These are phyloP conservation scores for Steinernema khuongi DNA, from an alignment of 1,140 invertebrate genomes.

Conservation along the genomic window DNA sequence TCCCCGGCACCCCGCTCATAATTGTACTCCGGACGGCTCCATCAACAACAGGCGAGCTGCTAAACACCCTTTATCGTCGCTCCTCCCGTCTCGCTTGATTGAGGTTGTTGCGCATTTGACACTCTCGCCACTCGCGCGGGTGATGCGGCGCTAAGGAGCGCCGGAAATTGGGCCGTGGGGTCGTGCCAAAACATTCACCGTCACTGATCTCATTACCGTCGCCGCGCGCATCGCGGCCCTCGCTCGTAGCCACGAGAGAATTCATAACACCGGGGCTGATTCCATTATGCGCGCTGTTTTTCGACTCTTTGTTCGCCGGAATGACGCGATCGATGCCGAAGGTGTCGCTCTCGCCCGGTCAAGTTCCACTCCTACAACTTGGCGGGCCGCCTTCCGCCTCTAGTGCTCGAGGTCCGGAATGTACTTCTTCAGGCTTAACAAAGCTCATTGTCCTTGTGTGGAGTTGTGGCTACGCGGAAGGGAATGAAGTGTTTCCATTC, in stretches of 20 bases:
- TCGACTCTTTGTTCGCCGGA: neutral
- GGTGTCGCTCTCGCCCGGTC: neutral
- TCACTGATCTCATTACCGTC: slow-evolving; percentile 7
- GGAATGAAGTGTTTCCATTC: too few relatives aligned
- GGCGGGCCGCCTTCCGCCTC: too few relatives aligned
- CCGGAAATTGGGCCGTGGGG: neutral
- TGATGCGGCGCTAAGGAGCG: neutral
- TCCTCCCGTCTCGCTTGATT: slow-evolving; percentile 7
- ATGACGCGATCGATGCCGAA: neutral
- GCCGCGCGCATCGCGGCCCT: neutral
- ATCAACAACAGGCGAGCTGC: too few relatives aligned
- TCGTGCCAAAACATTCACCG: neutral
- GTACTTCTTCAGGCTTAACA: too few relatives aligned
- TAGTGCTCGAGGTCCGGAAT: too few relatives aligned
- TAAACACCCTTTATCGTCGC: neutral
- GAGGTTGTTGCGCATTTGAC: slow-evolving; percentile 16
- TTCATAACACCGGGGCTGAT: neutral
- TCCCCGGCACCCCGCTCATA: too few relatives aligned
- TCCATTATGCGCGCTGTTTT: slow-evolving; percentile 14
- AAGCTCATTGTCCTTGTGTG: too few relatives aligned
- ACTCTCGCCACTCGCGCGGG: neutral
- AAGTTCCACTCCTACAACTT: neutral
- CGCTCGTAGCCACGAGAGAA: neutral
- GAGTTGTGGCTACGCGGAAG: too few relatives aligned
- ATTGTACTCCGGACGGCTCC: too few relatives aligned